These are phyloP conservation scores for Anguilla rostrata DNA, from an alignment of 2,113 vertebrate genomes.

Conservation along the genomic window DNA sequence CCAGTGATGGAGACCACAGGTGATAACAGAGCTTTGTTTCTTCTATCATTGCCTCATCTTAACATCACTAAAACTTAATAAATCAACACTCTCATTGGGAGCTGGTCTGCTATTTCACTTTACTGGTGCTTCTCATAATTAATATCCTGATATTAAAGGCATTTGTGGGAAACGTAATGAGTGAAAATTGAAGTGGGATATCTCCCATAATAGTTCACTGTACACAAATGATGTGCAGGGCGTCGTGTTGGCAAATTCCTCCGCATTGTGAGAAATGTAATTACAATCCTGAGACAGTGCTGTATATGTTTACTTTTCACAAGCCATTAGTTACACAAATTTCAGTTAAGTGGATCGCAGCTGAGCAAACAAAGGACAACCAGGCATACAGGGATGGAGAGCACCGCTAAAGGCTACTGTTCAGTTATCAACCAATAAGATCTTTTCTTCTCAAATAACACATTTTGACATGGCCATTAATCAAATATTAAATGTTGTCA, in stretches of 20 bases:
- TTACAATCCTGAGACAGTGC: slow-evolving; percentile 8
- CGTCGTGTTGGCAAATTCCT: background rate
- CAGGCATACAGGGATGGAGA: slow-evolving; percentile 22
- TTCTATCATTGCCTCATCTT: background rate
- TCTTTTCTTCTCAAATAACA: slow-evolving; percentile 27
- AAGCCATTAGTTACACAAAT: slow-evolving; percentile 32
- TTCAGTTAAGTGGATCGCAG: slow-evolving; percentile 24
- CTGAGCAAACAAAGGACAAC: slow-evolving; percentile 35
- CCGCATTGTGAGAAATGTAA: background rate
- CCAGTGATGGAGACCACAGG: background rate
- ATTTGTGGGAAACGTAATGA: too few species aligned
- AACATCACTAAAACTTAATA: background rate
- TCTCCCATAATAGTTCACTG: background rate
- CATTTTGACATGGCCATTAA: slow-evolving; percentile 40
- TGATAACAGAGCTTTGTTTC: background rate
- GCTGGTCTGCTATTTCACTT: background rate
- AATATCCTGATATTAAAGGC: too few species aligned
- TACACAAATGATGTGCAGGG: background rate
- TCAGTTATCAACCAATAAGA: slow-evolving; percentile 18
- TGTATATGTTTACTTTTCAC: slow-evolving; percentile 32
- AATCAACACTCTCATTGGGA: background rate
- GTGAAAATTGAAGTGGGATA: background rate
- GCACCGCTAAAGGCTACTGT: slow-evolving; percentile 26
- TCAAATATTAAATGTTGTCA: slow-evolving; percentile 39
- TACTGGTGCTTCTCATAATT: too few species aligned